phyloP scores from a whole-genome alignment of 2,888 invertebrate species.

The Oscheius sp. region DNA sequence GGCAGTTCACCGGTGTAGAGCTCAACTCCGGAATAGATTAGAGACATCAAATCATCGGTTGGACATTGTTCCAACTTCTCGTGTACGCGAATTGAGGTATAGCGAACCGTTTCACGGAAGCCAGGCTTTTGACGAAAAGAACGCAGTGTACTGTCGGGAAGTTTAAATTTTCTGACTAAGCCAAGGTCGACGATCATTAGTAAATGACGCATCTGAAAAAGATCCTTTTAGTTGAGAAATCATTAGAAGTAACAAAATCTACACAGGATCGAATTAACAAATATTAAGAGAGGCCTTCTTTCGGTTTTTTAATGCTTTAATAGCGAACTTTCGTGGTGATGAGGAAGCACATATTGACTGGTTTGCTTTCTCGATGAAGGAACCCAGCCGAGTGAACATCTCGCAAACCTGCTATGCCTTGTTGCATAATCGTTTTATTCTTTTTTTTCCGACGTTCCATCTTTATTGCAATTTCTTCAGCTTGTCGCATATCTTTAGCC shows the following conservation, averaged over 20 bases:
- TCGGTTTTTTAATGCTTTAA: too few species aligned
- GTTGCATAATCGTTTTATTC: conserved; percentile 49
- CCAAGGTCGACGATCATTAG: conserved; percentile 56
- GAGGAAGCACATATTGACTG: conserved; percentile 62
- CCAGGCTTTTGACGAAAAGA: conserved; percentile 42
- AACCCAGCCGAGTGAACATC: conserved; percentile 59
- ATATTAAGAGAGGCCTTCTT: too few species aligned
- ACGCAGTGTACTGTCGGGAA: conserved; percentile 43
- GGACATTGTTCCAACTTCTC: conserved; percentile 50
- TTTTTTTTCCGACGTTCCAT: conserved; percentile 50
- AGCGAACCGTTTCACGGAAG: conserved; percentile 62
- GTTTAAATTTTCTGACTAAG: conserved; percentile 51
- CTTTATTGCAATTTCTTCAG: conserved; percentile 57
- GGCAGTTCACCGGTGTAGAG: conserved; percentile 48
- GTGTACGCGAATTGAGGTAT: conserved; percentile 57
- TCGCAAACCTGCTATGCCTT: conserved; percentile 57
- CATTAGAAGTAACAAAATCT: conserved; percentile 24
- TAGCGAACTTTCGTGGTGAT: too few species aligned
- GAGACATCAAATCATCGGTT: conserved; percentile 50
- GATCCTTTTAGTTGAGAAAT: too few species aligned
- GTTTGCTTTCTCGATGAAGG: conserved; percentile 57
- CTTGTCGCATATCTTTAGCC: conserved; percentile 44
- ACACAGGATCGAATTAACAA: too few species aligned
- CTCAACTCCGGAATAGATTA: conserved; percentile 51
- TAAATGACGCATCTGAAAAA: conserved; percentile 48